Percentiles rank a stretch among this genome's conserved stretches.
Evolutionary conservation across 2,888 invertebrate species (phyloP).

Genomic region (Trachelus iudaicus): DNA sequence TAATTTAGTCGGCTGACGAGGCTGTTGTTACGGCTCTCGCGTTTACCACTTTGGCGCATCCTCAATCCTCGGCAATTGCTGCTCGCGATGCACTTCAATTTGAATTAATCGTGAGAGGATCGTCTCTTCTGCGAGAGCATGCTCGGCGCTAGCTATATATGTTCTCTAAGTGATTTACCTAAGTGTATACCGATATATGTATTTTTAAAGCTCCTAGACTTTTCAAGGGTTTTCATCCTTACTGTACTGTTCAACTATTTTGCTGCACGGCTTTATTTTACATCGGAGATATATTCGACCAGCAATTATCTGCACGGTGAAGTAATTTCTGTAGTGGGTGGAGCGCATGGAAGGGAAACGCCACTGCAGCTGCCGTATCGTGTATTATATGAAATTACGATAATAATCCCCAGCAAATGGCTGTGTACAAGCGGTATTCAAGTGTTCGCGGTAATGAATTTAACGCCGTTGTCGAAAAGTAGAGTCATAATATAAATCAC

Average conservation of each 20-base stretch:
- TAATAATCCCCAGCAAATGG: slow-evolving; percentile 44
- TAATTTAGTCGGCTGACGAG: slow-evolving; percentile 3
- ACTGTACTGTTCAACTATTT: not conserved
- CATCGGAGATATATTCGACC: not conserved
- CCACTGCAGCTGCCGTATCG: not conserved
- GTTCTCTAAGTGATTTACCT: not conserved
- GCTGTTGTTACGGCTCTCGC: not conserved
- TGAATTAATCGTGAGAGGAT: not conserved
- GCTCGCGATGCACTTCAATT: not conserved
- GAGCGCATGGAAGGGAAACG: not conserved
- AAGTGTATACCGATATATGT: not conserved
- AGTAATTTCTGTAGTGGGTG: slow-evolving; percentile 3
- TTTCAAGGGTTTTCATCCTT: not conserved
- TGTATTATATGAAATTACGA: slow-evolving; percentile 11
- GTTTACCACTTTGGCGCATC: not conserved
- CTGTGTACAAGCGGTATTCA: slow-evolving; percentile 26
- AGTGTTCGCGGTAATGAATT: slow-evolving; percentile 47
- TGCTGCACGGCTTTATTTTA: not conserved
- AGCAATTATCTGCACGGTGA: not conserved
- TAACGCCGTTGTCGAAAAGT: slow-evolving; percentile 52
- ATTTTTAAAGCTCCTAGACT: not conserved
- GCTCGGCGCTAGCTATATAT: not conserved
- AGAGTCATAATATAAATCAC: slow-evolving; percentile 49
- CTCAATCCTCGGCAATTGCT: not conserved
- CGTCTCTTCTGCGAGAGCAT: not conserved